Base-by-base conservation (phyloP, 2,888 invertebrate genomes). In the Pterostichus madidus region DNA sequence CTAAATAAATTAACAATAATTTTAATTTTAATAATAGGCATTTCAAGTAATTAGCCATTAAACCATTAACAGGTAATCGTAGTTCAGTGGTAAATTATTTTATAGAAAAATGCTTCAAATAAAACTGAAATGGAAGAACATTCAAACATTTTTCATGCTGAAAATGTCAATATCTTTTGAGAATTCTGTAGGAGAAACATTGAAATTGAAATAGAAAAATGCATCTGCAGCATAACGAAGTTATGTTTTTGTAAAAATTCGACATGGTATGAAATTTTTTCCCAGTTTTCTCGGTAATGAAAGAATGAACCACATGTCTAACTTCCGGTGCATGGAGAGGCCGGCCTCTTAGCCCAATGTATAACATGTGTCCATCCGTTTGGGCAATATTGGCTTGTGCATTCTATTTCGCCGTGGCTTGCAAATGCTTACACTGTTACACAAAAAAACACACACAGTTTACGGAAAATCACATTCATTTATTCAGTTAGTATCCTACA, bases 361-460 rank as follows among this genome's bases (percentile, higher is more conserved):
- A 77, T 53, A 77, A 53, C 77, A 77, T 77, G 77, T 77, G 77
- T 56, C 77, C 77, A 56, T 77, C 53, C 75, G 53, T 75, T 75
- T 59, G 39, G 46, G 39, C 77, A 56, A 39, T 77, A 77, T 77
- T 56, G 56, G 77, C 32, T 32, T 32, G 56, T 77, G 77, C 53
- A 77, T 77, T 39, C 68, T 61, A 61, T 32, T 31, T 61, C 35
- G 61, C 61, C 32, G 13, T 61, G 10, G 32, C 31, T 39, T 77
- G 77, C 77, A 59, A 77, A 77, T 77, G 53, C 10, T 10, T 56
- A 77, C 77, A 56, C 77, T 77, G 77, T 56, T 77, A 32, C 13
- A 5, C 2, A 56, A 56, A 77, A 64, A 75, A 68, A 44, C 44
- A 59, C 11, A 24, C n/a, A n/a, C n/a, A n/a, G n/a, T 24, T 24